Evolutionary conservation across 2,113 vertebrate species (phyloP).

Genomic region (Empidonax traillii): DNA sequence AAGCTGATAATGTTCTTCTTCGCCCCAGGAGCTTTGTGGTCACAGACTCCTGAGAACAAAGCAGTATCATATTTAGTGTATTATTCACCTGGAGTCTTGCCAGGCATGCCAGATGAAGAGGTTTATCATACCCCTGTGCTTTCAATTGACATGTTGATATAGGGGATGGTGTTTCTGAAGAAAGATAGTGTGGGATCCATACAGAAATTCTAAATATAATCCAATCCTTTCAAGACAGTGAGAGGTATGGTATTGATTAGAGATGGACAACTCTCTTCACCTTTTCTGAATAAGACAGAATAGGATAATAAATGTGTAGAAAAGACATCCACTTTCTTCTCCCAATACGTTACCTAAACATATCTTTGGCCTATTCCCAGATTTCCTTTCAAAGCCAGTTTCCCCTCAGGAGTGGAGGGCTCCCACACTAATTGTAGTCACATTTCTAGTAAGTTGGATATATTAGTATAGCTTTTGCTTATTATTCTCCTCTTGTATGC

Average conservation of each 20-base stretch:
- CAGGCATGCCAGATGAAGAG: rapidly evolving
- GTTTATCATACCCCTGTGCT: neutral
- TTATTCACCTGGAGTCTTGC: slow-evolving; percentile 1
- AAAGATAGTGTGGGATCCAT: neutral
- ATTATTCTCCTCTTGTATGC: neutral
- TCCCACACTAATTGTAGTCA: neutral
- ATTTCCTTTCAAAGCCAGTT: neutral
- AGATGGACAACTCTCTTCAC: neutral
- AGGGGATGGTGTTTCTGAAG: neutral
- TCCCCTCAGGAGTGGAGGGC: neutral
- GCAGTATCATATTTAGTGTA: neutral
- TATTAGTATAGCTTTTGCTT: neutral
- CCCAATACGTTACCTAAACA: neutral
- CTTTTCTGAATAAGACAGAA: neutral
- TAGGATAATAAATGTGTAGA: neutral
- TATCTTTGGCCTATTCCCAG: neutral
- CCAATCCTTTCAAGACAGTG: neutral
- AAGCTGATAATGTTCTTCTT: slow-evolving; percentile 26
- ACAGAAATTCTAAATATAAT: neutral
- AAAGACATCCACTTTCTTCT: neutral
- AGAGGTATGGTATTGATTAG: neutral
- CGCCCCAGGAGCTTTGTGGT: neutral
- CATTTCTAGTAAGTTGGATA: neutral
- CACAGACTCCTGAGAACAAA: slow-evolving; percentile 10
- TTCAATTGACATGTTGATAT: neutral